Evolutionary conservation across 2,113 vertebrate genomes (phyloP), one percentile per base, ranked within the genome.

Genomic region (Muntiacus muntjak): DNA sequence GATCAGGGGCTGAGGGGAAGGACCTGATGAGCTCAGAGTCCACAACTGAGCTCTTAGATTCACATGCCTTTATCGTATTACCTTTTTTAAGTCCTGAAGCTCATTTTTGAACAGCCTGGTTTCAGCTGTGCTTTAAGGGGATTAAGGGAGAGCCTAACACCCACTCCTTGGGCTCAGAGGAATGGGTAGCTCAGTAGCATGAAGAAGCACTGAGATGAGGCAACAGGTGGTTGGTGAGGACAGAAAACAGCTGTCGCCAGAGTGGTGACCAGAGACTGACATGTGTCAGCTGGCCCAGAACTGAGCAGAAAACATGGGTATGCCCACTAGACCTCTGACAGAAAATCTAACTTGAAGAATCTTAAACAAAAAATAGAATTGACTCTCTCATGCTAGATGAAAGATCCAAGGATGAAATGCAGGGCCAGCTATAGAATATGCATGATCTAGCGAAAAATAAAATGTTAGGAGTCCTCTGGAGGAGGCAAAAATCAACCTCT

Each of bases 51-150:
- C 40, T 26, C 79, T 45, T 54, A 28, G 16, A 33, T 84, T 55
- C 21, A 40, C 33, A 47, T 23, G 17, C n/a, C 81, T 95, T 83
- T 40, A 58, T 40, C 55, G 17, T 17, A 84, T 23, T 62, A 60
- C 81, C 40, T 81, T 81, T 28, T 62, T 60, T 30, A 62, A 87
- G 36, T 87, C 30, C 40, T 13, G 40, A 21, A 21, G 28, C 55
- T 93, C 36, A 43, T 79, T 86, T 91, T 67, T 62, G 62, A 76
- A 43, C 3, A 52, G 60, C 9, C 16, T 57, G 9, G 23, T 23
- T 33, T 84, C 96, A 96, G 79, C 87, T 92, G 89, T 92, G 74
- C 26, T 30, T 62, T 10, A 81, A 15, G 62, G 62, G 81, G 81
- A 87, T 96, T 93, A 94, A 91, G 25, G 40, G 7, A 60, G 36